Conservation (phyloP, 2,797 vertebrate genomes). For the Telmatherina bonti region DNA sequence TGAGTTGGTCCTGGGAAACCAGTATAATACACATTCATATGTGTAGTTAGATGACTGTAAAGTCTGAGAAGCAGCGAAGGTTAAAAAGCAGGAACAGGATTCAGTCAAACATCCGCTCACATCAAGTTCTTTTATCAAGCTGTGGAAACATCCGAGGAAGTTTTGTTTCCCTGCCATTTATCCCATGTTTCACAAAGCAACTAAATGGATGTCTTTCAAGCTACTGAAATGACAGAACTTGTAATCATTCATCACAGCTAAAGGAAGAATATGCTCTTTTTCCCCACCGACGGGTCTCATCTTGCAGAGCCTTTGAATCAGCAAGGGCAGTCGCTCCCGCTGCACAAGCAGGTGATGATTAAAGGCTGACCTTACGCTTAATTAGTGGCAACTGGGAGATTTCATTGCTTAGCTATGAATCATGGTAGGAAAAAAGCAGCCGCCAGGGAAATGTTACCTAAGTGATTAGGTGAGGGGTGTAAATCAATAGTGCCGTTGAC, state of each 20-base stretch:
- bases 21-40: conserved; percentile 45
- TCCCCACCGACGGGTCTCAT: conserved; percentile 17
- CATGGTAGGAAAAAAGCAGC: conserved; percentile 68
- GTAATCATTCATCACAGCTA: conserved; percentile 28
- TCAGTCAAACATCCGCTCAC: conserved; percentile 29
- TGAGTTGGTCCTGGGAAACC: conserved; percentile 54
- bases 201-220: conserved; percentile 32
- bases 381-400: conserved; percentile 79
- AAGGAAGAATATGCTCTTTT: conserved; percentile 6
- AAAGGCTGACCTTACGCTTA: conserved; percentile 82
- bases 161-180: neutral
- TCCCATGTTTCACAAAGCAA: neutral
- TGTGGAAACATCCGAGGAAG: conserved; percentile 19
- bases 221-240: conserved; percentile 38
- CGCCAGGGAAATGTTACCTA: conserved; percentile 77
- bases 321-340: conserved; percentile 54
- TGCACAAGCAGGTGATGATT: conserved; percentile 79
- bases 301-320: conserved; percentile 31
- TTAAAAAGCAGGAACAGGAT: conserved; percentile 40
- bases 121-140: conserved; percentile 39
- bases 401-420: conserved; percentile 77
- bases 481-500: conserved; percentile 80
- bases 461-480: conserved; percentile 80
- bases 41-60: conserved; percentile 11
- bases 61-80: conserved; percentile 14